Base-by-base conservation (phyloP, 2,113 vertebrate genomes). In the Crotophaga sulcirostris region DNA sequence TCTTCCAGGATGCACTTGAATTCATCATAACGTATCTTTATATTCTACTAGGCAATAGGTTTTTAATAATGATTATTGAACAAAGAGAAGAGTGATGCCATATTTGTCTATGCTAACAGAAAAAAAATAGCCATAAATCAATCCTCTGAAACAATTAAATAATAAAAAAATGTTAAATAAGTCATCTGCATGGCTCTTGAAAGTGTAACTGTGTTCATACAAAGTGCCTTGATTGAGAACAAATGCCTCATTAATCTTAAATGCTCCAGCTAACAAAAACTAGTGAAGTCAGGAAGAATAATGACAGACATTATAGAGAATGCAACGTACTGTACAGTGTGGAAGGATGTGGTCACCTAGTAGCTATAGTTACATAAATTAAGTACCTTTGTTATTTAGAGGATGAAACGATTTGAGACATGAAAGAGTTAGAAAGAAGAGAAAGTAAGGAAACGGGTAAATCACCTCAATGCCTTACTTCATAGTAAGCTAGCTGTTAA, bases 191-290 rank as follows among this genome's bases (percentile, higher is more conserved):
- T 91, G 76, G 84, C 60, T 97, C 52, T 77, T 96, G 42, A 86
- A 96, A 95, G 52, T 92, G 78, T 92, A 96, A 96, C 75, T 95
- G 36, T 96, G 92, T 97, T 97, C 89, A 86, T 96, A 93, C 88
- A 64, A 90, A 97, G 77, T 93, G 96, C 84, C 90, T 96, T 97
- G 96, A 98, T 92, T 97, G 96, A 97, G 96, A 97, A 93, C 76
- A 96, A 97, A 96, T 0, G 91, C 94, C 83, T 97, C 96, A 97
- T 98, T 97, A 98, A 95, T 97, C 94, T 97, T 95, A 94, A 96
- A 89, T 78, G 76, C 72, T 95, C 96, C 88, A 91, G 64, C 81
- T 68, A 85, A 83, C 80, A 90, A 95, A 74, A 91, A 74, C 89
- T 96, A 95, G 90, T 94, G 84, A 93, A 97, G 88, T 96, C 94